These are phyloP conservation scores for Chelonus formosanus DNA, from an alignment of 2,888 invertebrate genomes.

Conservation along the genomic window DNA sequence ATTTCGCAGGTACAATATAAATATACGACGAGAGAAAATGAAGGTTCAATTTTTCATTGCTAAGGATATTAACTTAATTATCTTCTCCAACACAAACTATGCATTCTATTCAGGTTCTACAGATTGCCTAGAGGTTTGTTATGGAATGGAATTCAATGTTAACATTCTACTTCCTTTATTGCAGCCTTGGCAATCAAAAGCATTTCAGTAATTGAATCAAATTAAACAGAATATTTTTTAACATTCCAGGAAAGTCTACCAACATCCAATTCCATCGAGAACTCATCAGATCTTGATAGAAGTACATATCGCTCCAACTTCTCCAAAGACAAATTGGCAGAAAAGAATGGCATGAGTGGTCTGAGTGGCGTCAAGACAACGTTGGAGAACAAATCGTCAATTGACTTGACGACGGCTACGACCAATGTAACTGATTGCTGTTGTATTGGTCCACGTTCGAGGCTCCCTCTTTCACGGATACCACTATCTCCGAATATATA, in stretches of 20 bases:
- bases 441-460: conserved; percentile 60
- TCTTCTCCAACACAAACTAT: too few relatives aligned
- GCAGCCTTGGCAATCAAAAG: too few relatives aligned
- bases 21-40: not conserved
- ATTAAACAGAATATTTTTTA: not conserved
- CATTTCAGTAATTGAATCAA: not conserved
- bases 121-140: too few relatives aligned
- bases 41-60: conserved; percentile 7
- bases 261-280: conserved; percentile 47
- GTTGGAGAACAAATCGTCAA: conserved; percentile 42
- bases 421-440: conserved; percentile 56
- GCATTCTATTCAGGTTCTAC: too few relatives aligned
- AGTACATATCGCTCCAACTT: conserved; percentile 46
- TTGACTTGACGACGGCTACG: conserved; percentile 38
- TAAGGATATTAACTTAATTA: conserved; percentile 27
- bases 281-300: conserved; percentile 40
- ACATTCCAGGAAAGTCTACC: conserved; percentile 53
- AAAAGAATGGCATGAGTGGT: conserved; percentile 31
- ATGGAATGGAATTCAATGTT: too few relatives aligned
- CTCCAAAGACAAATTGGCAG: conserved; percentile 53
- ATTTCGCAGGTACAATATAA: conserved; percentile 58
- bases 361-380: conserved; percentile 45
- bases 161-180: too few relatives aligned
- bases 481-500: conserved; percentile 38
- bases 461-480: conserved; percentile 53